Conservation (phyloP, 1,140 invertebrate species). For the Frieseomelitta varia region DNA sequence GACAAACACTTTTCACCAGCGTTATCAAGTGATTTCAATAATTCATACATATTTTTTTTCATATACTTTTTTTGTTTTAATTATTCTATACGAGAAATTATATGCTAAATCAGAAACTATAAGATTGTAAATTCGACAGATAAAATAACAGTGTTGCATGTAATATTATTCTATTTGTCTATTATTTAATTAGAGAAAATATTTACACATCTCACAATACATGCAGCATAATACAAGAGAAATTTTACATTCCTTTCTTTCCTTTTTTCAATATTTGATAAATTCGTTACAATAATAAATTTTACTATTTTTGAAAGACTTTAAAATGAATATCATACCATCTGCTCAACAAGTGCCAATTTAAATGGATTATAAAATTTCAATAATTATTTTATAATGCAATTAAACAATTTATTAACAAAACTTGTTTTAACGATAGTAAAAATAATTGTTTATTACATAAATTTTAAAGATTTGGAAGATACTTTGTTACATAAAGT, state of each 20-base stretch:
- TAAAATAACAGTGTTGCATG: constrained; percentile 47
- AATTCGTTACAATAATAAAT: constrained; percentile 36
- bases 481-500: neutral
- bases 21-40: constrained; percentile 31
- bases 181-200: constrained; percentile 62
- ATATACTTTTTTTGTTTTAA: constrained; percentile 26
- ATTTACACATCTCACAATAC: constrained; percentile 59
- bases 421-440: neutral
- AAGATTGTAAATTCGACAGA: constrained; percentile 57
- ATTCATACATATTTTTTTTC: constrained; percentile 23
- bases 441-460: neutral
- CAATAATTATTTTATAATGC: neutral
- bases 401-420: constrained; percentile 8
- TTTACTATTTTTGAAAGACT: constrained; percentile 43
- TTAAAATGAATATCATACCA: constrained; percentile 28
- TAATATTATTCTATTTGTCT: constrained; percentile 49
- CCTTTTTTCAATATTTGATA: constrained; percentile 12
- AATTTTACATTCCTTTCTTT: constrained; percentile 52
- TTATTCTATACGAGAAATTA: constrained; percentile 55
- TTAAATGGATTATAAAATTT: constrained; percentile 8
- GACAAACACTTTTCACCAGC: constrained; percentile 37
- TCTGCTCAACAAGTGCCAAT: constrained; percentile 22
- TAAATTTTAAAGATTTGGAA: constrained; percentile 5
- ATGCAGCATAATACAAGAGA: constrained; percentile 49
- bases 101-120: constrained; percentile 54